Conservation (phyloP, 2,888 invertebrate genomes). For the Leptopilina drosophilae region DNA sequence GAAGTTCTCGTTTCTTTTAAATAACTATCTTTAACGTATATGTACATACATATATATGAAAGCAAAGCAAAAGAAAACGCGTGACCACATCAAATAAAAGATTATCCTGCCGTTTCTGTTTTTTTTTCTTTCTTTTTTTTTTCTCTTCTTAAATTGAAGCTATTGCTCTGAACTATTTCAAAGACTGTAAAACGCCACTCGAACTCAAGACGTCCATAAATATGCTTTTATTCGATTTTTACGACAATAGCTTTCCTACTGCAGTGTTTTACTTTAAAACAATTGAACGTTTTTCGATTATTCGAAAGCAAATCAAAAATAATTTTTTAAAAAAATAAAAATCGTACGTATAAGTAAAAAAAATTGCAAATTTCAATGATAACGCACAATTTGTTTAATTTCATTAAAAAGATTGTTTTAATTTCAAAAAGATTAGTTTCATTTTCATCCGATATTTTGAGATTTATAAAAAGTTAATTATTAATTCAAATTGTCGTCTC, state of each 20-base stretch:
- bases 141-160: neutral
- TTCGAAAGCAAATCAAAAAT: constrained; percentile 4
- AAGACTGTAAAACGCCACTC: constrained; percentile 26
- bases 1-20: neutral
- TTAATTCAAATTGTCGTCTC: no score
- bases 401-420: no score
- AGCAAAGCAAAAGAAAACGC: constrained; percentile 7
- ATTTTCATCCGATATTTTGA: no score
- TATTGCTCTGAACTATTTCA: constrained; percentile 7
- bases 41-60: no score
- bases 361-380: neutral
- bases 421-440: no score
- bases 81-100: constrained; percentile 24
- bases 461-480: no score
- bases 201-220: constrained; percentile 20
- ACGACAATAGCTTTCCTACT: neutral
- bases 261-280: constrained; percentile 8
- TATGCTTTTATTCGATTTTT: constrained; percentile 1
- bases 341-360: neutral
- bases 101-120: constrained; percentile 6
- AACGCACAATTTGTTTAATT: neutral
- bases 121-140: neutral
- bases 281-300: neutral
- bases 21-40: neutral
- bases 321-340: neutral